Conservation (phyloP, 2,113 vertebrate species). For the Oophaga pumilio region DNA sequence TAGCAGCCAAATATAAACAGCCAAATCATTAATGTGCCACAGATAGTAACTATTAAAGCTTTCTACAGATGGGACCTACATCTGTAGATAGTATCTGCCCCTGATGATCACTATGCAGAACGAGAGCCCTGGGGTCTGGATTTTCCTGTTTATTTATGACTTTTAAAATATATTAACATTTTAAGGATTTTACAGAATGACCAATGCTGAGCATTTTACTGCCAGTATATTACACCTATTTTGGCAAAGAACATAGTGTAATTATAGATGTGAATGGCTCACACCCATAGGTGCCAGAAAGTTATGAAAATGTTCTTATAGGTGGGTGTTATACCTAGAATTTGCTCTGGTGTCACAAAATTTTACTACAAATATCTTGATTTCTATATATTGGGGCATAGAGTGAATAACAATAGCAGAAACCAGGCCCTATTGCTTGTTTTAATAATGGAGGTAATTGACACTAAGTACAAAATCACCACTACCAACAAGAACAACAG, state of each 20-base stretch:
- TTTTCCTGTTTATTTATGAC: background rate
- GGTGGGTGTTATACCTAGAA: background rate
- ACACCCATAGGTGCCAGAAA: background rate
- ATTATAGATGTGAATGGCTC: background rate
- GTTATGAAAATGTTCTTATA: background rate
- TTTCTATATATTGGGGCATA: background rate
- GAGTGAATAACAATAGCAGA: too few relatives aligned
- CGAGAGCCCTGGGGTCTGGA: background rate
- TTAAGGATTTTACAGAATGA: slow-evolving; percentile 1
- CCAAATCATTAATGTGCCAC: too few relatives aligned
- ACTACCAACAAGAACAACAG: too few relatives aligned
- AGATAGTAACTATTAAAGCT: too few relatives aligned
- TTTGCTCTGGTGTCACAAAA: background rate
- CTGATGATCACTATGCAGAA: background rate
- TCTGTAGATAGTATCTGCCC: background rate
- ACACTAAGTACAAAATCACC: too few relatives aligned
- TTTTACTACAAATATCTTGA: background rate
- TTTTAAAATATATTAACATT: background rate
- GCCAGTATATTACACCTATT: background rate
- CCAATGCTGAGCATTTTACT: background rate
- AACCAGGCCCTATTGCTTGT: too few relatives aligned
- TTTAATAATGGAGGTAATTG: too few relatives aligned
- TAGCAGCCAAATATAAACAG: too few relatives aligned
- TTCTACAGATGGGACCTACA: too few relatives aligned
- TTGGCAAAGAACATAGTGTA: background rate